Conservation (phyloP, 2,113 vertebrate genomes). For the Silurus asotus region DNA sequence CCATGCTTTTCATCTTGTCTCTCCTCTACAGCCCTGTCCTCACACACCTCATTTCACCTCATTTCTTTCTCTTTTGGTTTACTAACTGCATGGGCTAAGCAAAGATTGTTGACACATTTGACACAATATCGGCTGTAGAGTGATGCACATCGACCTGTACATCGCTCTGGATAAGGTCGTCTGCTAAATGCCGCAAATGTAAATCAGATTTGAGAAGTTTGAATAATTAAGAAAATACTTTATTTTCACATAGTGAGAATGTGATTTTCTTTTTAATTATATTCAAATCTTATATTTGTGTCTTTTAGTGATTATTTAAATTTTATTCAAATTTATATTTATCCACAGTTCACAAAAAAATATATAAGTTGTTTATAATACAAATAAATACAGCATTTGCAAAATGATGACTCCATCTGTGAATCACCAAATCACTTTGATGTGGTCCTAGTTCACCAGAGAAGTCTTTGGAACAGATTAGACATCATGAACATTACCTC, state of each 20-base stretch:
- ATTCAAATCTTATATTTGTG: not conserved
- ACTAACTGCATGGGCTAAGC: not conserved
- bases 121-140: not conserved
- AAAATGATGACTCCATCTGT: slow-evolving; percentile 18
- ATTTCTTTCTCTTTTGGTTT: slow-evolving; percentile 6
- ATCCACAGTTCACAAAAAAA: not conserved
- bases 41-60: slow-evolving; percentile 31
- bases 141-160: too few species aligned
- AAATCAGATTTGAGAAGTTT: not conserved
- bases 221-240: not conserved
- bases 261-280: not conserved
- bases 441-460: not conserved
- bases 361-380: slow-evolving; percentile 11
- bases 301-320: not conserved
- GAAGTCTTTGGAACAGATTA: slow-evolving; percentile 3
- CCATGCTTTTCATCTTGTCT: slow-evolving; percentile 44
- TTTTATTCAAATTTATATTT: not conserved
- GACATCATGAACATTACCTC: not conserved
- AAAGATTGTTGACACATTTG: slow-evolving; percentile 8
- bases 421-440: slow-evolving; percentile 10
- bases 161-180: too few species aligned
- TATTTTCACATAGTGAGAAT: not conserved
- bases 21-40: slow-evolving; percentile 41
- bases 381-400: slow-evolving; percentile 1
- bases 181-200: too few species aligned